Evolutionary conservation across 2,888 invertebrate genomes (phyloP).

Genomic region (Nymphalis urticae): DNA sequence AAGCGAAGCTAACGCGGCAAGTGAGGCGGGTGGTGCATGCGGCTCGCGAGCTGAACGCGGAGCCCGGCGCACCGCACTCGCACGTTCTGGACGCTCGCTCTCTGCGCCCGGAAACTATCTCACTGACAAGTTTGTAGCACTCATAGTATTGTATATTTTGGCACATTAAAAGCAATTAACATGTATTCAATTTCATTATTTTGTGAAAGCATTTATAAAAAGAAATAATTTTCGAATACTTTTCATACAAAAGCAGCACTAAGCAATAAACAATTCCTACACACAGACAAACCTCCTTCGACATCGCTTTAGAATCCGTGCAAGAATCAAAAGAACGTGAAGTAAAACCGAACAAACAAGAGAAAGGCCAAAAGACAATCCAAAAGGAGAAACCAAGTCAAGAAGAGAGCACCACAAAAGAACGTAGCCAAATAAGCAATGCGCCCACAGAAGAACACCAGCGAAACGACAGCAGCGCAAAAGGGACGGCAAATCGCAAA

Average conservation of each 20-base stretch:
- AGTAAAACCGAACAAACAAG: constrained; percentile 38
- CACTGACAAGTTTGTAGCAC: constrained; percentile 58
- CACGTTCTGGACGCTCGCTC: constrained; percentile 66
- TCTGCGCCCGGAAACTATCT: constrained; percentile 75
- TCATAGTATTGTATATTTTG: not conserved
- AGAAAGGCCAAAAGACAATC: constrained; percentile 22
- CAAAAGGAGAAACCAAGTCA: constrained; percentile 38
- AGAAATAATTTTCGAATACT: not conserved
- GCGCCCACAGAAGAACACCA: not conserved
- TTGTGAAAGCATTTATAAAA: too few relatives aligned
- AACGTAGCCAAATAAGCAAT: constrained; percentile 1
- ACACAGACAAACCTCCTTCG: constrained; percentile 70
- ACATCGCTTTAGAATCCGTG: constrained; percentile 69
- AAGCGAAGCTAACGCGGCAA: constrained; percentile 37
- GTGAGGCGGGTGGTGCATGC: constrained; percentile 37
- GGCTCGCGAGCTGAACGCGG: constrained; percentile 37
- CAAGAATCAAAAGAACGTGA: constrained; percentile 57
- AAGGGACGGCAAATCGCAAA: constrained; percentile 20
- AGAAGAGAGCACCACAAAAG: constrained; percentile 7
- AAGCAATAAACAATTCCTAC: constrained; percentile 14
- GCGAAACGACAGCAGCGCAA: not conserved
- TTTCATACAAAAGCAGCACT: not conserved
- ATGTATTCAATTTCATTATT: too few relatives aligned
- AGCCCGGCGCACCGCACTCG: constrained; percentile 46
- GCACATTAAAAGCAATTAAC: too few relatives aligned